Base-by-base conservation (phyloP, 37 sponge, comb jelly and placozoan species). In the Ianthella basta region DNA sequence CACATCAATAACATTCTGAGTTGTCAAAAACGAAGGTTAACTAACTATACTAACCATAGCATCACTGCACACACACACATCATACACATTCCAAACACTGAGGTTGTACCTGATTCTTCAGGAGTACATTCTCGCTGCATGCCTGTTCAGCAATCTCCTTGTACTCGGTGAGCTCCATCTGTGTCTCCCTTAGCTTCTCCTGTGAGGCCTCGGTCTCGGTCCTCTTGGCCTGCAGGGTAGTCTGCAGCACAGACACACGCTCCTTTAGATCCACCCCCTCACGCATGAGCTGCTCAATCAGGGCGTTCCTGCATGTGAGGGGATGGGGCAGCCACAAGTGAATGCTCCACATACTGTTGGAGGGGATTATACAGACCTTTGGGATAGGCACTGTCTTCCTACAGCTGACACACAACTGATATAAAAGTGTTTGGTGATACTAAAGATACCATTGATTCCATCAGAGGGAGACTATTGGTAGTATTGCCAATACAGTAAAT, bases 251-350 rank as follows among this genome's bases (percentile, higher is more conserved):
- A 15, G 59, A 13, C 8, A 96, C 59, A 38, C 82, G 56, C 83
- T 89, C 91, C 85, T 93, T 96, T 60, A 96, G 87, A 25, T 94
- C 90, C 18, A 96, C 88, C 18, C 91, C 85, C 86, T 96, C 97
- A n/a, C 91, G 75, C 90, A 94, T 89, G 66, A 96, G 80, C 88
- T 96, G 97, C 44, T 91, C 94, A 41, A 96, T 91, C 64, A 96
- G 80, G 16, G 59, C 82, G 55, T 94, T 94, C 60, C 97, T 91
- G 82, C 39, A 39, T 18, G 39, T 12, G 25, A 32, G 21, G 25
- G n/a, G n/a, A n/a, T n/a, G n/a, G n/a, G n/a, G n/a, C n/a, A n/a
- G n/a, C n/a, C n/a, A n/a, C n/a, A n/a, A n/a, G n/a, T n/a, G n/a
- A n/a, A n/a, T n/a, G 19, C 21, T 69, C 72, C 41, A 54, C 12